A percentile compares a stretch with the other conserved stretches of the same genome.
Evolutionary conservation across 2,888 invertebrate species (phyloP).

Genomic region (Metellina segmentata): DNA sequence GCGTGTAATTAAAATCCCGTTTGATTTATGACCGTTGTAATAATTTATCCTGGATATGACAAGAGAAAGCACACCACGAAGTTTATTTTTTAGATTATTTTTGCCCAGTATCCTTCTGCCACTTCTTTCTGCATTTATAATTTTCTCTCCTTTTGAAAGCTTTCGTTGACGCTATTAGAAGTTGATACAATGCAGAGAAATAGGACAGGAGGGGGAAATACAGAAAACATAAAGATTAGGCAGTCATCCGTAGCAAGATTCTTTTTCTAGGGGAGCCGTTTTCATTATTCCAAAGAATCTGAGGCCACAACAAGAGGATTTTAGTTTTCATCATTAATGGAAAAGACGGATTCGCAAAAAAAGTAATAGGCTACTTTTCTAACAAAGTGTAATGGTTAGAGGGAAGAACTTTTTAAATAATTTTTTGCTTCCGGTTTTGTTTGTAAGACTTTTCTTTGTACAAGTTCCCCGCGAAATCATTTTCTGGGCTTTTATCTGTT

Average conservation of each 20-base stretch:
- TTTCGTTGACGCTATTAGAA: slow-evolving; percentile 37
- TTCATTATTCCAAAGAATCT: slow-evolving; percentile 38
- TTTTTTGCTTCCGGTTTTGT: not conserved
- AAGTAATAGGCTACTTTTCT: slow-evolving; percentile 30
- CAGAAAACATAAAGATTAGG: slow-evolving; percentile 41
- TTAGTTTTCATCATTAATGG: slow-evolving; percentile 32
- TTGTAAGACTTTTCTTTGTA: not conserved
- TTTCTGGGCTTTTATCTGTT: too few species aligned
- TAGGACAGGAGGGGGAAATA: slow-evolving; percentile 11
- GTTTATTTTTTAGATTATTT: slow-evolving; percentile 1
- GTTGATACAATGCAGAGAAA: slow-evolving; percentile 33
- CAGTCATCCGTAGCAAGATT: slow-evolving; percentile 7
- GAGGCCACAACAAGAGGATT: not conserved
- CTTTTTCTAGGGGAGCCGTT: not conserved
- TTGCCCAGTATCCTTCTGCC: not conserved
- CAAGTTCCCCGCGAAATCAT: too few species aligned
- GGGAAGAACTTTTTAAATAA: not conserved
- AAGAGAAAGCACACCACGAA: slow-evolving; percentile 9
- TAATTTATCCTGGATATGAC: slow-evolving; percentile 51
- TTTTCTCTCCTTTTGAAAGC: slow-evolving; percentile 40
- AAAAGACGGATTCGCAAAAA: slow-evolving; percentile 31
- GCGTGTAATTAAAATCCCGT: slow-evolving; percentile 46
- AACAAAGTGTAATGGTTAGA: not conserved
- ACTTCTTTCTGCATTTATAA: slow-evolving; percentile 17
- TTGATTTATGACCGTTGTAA: slow-evolving; percentile 52